Base-by-base conservation (phyloP, 2,797 vertebrate species). In the Onychomys torridus region DNA sequence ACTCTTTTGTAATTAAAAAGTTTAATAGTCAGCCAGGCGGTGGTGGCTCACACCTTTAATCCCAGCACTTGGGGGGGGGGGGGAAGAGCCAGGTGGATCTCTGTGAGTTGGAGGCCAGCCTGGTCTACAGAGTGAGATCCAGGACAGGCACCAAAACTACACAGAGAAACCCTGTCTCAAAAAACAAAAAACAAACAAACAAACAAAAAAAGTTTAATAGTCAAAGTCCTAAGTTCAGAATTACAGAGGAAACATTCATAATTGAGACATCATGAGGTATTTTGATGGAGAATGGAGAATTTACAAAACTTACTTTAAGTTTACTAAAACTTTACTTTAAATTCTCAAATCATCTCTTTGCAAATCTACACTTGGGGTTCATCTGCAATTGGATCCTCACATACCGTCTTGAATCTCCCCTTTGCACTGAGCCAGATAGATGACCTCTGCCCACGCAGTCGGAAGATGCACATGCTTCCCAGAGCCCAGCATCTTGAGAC, bases 351-450 rank as follows among this genome's bases (percentile, higher is more conserved):
- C 71, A 93, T 57, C 4, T 78, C 89, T 97, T 97, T 79, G 85
- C 29, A 91, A 94, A 94, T 69, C 57, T 87, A 90, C 13, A 55
- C 34, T 89, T 8, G 61, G 1, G 46, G 55, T 89, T 90, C 90
- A 40, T 93, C 90, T 96, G 95, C 81, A 93, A 71, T 49, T 25
- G 96, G 94, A 85, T 93, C 65, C 87, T 78, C 61, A 97, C 94
- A 67, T 98, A 99, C 98, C 98, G 91, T 98, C 98, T 96, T 98
- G 98, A 95, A 98, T 98, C 96, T 97, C 96, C 95, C 98, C 98
- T 98, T 98, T 98, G 94, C 98, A 99, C n/a, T 98, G 98, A 84
- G 98, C 98, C 93, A 99, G 96, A 49, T 98, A 98, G n/a, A 98
- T 87, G 87, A 97, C 95, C 96, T 99, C 98, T n/a, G 89, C 97